Percentiles rank a stretch among this genome's conserved stretches.
These are phyloP conservation scores for Timema cristinae DNA, from an alignment of 2,888 invertebrate species.

Conservation along the genomic window DNA sequence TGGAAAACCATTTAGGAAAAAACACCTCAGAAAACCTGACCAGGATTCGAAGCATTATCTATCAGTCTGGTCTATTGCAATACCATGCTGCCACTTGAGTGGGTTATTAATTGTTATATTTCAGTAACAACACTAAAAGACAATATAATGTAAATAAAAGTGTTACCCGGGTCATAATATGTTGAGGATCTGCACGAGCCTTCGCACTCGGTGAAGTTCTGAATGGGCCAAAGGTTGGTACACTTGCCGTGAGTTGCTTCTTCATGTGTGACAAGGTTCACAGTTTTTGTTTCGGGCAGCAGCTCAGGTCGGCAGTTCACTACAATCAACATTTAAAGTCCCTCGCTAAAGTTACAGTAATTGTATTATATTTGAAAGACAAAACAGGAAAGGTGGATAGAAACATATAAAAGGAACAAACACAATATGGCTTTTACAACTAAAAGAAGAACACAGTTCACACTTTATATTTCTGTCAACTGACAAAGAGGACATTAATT, in stretches of 20 bases:
- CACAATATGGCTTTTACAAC: too few relatives aligned
- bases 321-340: constrained; percentile 37
- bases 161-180: constrained; percentile 53
- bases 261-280: constrained; percentile 53
- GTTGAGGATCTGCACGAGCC: constrained; percentile 68
- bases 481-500: too few relatives aligned
- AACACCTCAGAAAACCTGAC: too few relatives aligned
- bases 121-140: background rate
- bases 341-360: constrained; percentile 12
- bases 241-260: constrained; percentile 57
- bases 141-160: background rate
- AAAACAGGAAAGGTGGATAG: constrained; percentile 3
- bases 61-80: too few relatives aligned
- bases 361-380: background rate
- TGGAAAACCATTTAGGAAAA: too few relatives aligned
- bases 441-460: too few relatives aligned
- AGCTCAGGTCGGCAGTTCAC: constrained; percentile 55
- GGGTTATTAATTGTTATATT: too few relatives aligned
- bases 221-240: constrained; percentile 56
- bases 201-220: constrained; percentile 63
- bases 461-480: too few relatives aligned
- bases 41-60: too few relatives aligned
- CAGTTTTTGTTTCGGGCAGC: constrained; percentile 51
- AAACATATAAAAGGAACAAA: too few relatives aligned
- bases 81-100: too few relatives aligned